Evolutionary conservation across 2,888 invertebrate genomes (phyloP).

Genomic region (Panzeria rudis): DNA sequence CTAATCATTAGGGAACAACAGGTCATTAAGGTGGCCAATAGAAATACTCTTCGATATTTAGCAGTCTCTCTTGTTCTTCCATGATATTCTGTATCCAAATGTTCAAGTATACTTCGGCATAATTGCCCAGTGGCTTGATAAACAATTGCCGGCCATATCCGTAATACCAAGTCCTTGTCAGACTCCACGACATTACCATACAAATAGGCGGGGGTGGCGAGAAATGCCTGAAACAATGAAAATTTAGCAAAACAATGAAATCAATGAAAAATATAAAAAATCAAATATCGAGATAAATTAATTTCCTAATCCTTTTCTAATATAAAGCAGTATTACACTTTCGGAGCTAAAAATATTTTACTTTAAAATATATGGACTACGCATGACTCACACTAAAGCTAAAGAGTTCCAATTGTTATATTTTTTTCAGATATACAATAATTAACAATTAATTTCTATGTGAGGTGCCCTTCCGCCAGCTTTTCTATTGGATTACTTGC

Average conservation of each 20-base stretch:
- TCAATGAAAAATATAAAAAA: not conserved
- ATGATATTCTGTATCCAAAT: conserved; percentile 80
- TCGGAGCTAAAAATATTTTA: too few relatives aligned
- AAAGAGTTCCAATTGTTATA: too few relatives aligned
- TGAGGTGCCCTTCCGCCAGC: too few relatives aligned
- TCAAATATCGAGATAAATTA: too few relatives aligned
- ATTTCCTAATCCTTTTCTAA: too few relatives aligned
- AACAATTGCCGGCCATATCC: conserved; percentile 83
- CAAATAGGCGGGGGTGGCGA: conserved; percentile 82
- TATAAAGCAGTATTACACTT: too few relatives aligned
- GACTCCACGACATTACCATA: conserved; percentile 83
- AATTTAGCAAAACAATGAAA: conserved; percentile 3
- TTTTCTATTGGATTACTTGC: too few relatives aligned
- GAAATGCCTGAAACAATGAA: conserved; percentile 78
- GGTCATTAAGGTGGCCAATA: conserved; percentile 80
- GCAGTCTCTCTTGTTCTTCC: conserved; percentile 79
- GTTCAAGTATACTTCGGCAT: conserved; percentile 82
- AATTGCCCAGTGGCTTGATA: conserved; percentile 82
- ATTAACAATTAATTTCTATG: too few relatives aligned
- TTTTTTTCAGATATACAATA: too few relatives aligned
- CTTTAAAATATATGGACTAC: too few relatives aligned
- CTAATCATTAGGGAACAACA: conserved; percentile 81
- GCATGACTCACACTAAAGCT: too few relatives aligned
- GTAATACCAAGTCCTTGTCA: conserved; percentile 81
- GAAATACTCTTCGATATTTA: conserved; percentile 80